Base-by-base conservation (phyloP, 1,140 invertebrate species). In the Cydia fagiglandana region DNA sequence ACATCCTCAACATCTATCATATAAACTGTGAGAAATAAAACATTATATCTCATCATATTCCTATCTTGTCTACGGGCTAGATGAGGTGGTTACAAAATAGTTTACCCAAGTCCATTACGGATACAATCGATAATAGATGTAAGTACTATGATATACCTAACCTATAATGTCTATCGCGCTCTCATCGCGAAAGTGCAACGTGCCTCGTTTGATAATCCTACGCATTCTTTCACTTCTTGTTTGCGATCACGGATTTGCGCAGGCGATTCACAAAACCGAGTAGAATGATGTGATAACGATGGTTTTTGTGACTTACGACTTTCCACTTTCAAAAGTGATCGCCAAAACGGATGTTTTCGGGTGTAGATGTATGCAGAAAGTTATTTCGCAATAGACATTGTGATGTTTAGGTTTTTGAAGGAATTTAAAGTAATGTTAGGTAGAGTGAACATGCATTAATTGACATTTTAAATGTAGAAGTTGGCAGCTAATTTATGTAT, bases 151-250 rank as follows among this genome's bases (percentile, higher is more conserved):
- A n/a, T n/a, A n/a, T n/a, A 61, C 17, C n/a, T 7, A 10, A 10
- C 56, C 20, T 61, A 61, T 61, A 61, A 9, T 24, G 56, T 20
- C 0, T 61, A 61, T 61, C 56, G 30, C 64, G 17, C 30, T 64
- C 64, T 15, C 64, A 66, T 38, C 64, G 64, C 64, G 64, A 66
- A 66, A 66, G 64, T 66, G 64, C 64, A 66, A 66, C 64, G 64
- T 66, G 64, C 64, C n/a, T 13, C 64, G 64, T 38, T 66, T 66
- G 28, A 66, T 38, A 66, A 66, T 61, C 56, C 56, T 61, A 66
- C 64, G 30, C 64, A 66, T 66, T 66, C 64, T 66, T 66, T 66
- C 64, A 66, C 64, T 66, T 38, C 64, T 61, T 20, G 17, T 24
- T 61, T 24, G 9, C 17, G 56, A 61, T 61, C 56, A 24, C 56